Conservation (phyloP, 92 coral and sea anemone species). For the Plumapathes pennacea region DNA sequence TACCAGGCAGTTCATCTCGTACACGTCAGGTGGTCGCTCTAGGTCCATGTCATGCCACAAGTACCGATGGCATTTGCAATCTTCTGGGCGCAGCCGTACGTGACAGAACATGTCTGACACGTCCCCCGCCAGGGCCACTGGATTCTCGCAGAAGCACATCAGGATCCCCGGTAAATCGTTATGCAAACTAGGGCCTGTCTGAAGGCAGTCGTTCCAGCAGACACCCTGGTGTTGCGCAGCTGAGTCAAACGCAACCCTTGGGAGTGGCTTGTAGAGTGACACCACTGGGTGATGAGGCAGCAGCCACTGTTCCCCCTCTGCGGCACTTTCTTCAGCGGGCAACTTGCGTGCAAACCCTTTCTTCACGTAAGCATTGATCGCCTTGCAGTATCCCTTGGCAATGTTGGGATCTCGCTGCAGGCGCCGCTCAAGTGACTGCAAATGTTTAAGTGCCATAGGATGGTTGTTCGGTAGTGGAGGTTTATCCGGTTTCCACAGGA, state of each 20-base stretch:
- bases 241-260: conserved; percentile 45
- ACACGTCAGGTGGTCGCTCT: conserved; percentile 10
- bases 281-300: conserved; percentile 45
- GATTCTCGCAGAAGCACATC: conserved; percentile 1
- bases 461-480: conserved; percentile 32
- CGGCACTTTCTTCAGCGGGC: conserved; percentile 1
- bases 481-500: conserved; percentile 12
- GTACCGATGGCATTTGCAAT: conserved; percentile 10
- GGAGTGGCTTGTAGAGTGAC: conserved; percentile 40
- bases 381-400: conserved; percentile 9
- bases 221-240: conserved; percentile 36
- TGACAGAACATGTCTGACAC: conserved; percentile 30
- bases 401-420: background rate
- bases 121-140: conserved; percentile 20
- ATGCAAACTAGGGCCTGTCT: conserved; percentile 44
- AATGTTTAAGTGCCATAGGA: conserved; percentile 20
- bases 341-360: conserved; percentile 13
- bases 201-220: conserved; percentile 38
- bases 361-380: conserved; percentile 8
- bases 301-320: conserved; percentile 28
- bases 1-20: conserved; percentile 22
- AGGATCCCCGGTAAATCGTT: conserved; percentile 33
- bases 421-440: conserved; percentile 27
- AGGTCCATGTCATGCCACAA: conserved; percentile 18
- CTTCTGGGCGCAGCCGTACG: conserved; percentile 15